Conservation (phyloP, 2,113 vertebrate species). For the Ailurus styani region DNA sequence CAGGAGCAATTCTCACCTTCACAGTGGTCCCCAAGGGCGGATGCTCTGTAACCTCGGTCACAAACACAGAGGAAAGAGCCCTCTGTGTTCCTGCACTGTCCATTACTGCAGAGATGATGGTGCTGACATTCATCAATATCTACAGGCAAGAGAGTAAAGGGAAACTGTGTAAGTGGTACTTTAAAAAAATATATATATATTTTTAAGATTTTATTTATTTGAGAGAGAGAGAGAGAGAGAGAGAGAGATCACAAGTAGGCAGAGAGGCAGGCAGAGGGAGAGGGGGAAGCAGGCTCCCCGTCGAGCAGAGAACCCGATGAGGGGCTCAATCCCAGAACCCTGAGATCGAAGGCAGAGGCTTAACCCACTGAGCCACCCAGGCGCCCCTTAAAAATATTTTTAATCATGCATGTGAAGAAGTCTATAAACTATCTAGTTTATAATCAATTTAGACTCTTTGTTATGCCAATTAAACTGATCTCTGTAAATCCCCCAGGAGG, state of each 20-base stretch:
- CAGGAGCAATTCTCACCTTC: constrained; percentile 83
- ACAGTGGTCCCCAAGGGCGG: constrained; percentile 88
- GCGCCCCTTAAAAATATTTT: not conserved
- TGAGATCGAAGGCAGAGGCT: too few species aligned
- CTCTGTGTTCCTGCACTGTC: constrained; percentile 92
- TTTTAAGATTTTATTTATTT: too few species aligned
- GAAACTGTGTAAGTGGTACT: not conserved
- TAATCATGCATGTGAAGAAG: not conserved
- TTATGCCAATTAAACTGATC: not conserved
- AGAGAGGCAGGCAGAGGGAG: too few species aligned
- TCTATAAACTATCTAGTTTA: not conserved
- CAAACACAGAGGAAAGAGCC: constrained; percentile 94
- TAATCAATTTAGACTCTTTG: not conserved
- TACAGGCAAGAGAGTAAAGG: constrained; percentile 66
- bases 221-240: too few species aligned
- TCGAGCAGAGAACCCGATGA: too few species aligned
- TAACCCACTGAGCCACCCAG: too few species aligned
- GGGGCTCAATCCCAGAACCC: too few species aligned
- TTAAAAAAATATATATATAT: too few species aligned
- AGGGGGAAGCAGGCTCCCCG: too few species aligned
- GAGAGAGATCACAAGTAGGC: too few species aligned
- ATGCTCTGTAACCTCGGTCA: constrained; percentile 86
- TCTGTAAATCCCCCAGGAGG: not conserved
- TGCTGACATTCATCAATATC: constrained; percentile 94
- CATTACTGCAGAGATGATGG: constrained; percentile 84